A percentile compares a stretch with the other conserved stretches of the same genome.
phyloP scores from a whole-genome alignment of 2,888 invertebrate species.

The Tortrix viridana region DNA sequence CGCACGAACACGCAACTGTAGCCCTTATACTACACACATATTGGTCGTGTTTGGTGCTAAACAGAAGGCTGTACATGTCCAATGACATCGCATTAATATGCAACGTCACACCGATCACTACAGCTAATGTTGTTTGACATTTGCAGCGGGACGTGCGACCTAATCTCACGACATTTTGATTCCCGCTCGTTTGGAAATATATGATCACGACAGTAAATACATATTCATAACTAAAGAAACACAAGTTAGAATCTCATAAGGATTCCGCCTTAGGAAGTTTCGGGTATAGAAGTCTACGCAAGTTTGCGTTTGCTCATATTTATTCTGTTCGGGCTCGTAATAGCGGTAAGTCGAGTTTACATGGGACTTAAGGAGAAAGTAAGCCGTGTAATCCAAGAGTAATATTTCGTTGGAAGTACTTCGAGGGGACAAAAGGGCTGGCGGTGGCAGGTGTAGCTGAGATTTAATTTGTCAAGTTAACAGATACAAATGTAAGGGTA shows the following conservation, averaged over 20 bases:
- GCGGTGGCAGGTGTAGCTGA: constrained; percentile 4
- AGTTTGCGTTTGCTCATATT: constrained; percentile 15
- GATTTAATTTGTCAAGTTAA: constrained; percentile 20
- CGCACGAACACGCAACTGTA: constrained; percentile 12
- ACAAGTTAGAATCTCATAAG: neutral
- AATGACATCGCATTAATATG: constrained; percentile 38
- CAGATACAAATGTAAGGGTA: neutral
- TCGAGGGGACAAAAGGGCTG: neutral
- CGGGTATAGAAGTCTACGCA: neutral
- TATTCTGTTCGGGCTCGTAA: constrained; percentile 11
- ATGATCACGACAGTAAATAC: neutral
- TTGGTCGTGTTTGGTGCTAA: constrained; percentile 8
- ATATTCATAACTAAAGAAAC: neutral
- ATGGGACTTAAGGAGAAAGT: constrained; percentile 18
- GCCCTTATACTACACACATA: constrained; percentile 19
- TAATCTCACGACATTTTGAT: constrained; percentile 34
- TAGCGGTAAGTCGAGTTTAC: constrained; percentile 10
- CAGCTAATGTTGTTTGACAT: constrained; percentile 36
- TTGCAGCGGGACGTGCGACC: constrained; percentile 29
- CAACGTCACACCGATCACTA: constrained; percentile 19
- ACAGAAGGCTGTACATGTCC: constrained; percentile 31
- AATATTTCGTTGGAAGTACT: constrained; percentile 8
- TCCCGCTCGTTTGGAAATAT: constrained; percentile 1
- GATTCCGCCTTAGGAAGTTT: neutral
- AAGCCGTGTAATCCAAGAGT: constrained; percentile 4